Conservation (phyloP, 2,888 invertebrate species). For the Fragum sueziense region DNA sequence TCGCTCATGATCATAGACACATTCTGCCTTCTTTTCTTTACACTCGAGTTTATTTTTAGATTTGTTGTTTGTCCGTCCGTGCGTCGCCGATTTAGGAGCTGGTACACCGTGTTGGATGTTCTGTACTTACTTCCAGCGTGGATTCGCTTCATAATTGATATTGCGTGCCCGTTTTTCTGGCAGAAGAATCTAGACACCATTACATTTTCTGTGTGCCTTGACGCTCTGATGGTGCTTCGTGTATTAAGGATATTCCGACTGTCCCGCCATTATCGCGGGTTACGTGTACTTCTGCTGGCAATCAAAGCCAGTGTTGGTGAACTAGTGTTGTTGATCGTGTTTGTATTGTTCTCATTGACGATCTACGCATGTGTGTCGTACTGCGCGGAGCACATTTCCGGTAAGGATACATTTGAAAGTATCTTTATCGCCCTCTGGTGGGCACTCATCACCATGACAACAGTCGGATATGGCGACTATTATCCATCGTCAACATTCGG, state of each 20-base stretch:
- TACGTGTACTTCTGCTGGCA: constrained; percentile 64
- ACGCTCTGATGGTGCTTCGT: constrained; percentile 61
- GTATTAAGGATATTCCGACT: constrained; percentile 68
- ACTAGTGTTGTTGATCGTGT: constrained; percentile 61
- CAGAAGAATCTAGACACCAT: constrained; percentile 36
- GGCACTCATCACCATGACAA: constrained; percentile 70
- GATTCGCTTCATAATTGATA: constrained; percentile 57
- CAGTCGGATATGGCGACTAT: constrained; percentile 78
- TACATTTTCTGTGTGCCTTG: constrained; percentile 48
- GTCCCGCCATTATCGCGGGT: constrained; percentile 64
- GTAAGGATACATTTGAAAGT: constrained; percentile 44
- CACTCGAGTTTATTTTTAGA: constrained; percentile 63
- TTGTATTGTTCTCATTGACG: constrained; percentile 62
- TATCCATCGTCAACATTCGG: constrained; percentile 71
- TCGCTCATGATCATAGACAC: constrained; percentile 56
- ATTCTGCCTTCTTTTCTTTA: constrained; percentile 65
- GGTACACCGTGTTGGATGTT: constrained; percentile 62
- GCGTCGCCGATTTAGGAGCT: constrained; percentile 46
- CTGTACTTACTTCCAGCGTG: constrained; percentile 66
- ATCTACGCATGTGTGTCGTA: constrained; percentile 66
- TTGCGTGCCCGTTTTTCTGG: constrained; percentile 54
- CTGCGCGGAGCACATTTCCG: constrained; percentile 60
- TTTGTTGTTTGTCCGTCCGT: constrained; percentile 60
- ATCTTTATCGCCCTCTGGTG: constrained; percentile 68
- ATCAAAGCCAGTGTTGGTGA: constrained; percentile 66